phyloP scores from a whole-genome alignment of 2,113 vertebrate genomes.

The Otolemur garnettii region DNA sequence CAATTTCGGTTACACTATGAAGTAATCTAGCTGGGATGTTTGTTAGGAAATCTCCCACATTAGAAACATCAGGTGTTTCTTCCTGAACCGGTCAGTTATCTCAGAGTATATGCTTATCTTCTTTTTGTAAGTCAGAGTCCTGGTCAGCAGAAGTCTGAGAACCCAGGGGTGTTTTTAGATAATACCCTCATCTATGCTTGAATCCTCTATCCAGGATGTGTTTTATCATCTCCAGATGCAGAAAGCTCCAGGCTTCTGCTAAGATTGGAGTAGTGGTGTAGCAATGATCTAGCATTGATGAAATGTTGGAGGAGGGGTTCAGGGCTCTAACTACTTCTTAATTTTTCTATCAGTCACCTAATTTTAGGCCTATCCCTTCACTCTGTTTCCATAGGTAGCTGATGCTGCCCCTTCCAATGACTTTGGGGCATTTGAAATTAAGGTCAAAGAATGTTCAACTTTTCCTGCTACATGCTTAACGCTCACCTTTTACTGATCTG shows the following conservation, averaged over 20 bases:
- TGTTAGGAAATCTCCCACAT: background rate
- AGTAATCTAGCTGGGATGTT: background rate
- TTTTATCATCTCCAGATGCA: background rate
- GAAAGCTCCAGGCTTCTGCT: background rate
- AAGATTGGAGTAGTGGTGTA: background rate
- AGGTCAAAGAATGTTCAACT: background rate
- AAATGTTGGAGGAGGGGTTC: background rate
- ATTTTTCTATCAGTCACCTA: background rate
- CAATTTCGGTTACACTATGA: background rate
- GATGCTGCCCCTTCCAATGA: background rate
- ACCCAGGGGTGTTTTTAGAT: background rate
- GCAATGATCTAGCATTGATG: background rate
- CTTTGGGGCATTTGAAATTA: background rate
- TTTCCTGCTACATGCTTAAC: background rate
- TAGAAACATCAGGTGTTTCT: constrained; percentile 31
- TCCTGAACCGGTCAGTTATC: background rate
- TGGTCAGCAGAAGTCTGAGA: constrained; percentile 12
- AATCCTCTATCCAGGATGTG: background rate
- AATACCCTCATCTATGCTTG: background rate
- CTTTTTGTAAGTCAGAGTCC: background rate
- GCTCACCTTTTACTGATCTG: background rate
- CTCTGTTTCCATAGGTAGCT: background rate
- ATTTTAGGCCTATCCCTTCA: background rate
- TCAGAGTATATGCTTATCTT: background rate
- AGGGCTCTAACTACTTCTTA: background rate